phyloP scores from a whole-genome alignment of 2,797 vertebrate genomes.

The Takifugu ocellatus region DNA sequence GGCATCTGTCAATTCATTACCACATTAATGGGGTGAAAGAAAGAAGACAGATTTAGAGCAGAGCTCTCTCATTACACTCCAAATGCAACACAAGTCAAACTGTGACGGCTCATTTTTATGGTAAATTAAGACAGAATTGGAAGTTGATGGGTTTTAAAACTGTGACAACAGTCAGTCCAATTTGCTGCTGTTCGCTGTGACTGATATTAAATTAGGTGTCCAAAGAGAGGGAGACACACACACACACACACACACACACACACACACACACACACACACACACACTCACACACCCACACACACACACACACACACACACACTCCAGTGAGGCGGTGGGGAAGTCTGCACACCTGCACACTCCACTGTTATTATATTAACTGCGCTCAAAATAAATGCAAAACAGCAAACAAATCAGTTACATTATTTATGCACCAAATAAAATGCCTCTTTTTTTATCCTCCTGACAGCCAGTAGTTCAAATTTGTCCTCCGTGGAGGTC shows the following conservation, averaged over 20 bases:
- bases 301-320: constrained; percentile 17
- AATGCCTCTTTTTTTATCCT: no score
- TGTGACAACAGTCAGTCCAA: neutral
- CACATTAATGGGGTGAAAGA: neutral
- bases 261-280: neutral
- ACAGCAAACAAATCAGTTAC: no score
- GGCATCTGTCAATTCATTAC: neutral
- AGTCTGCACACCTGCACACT: constrained; percentile 8
- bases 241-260: constrained; percentile 22
- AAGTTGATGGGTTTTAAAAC: constrained; percentile 2
- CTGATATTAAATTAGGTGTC: constrained; percentile 22
- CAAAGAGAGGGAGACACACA: constrained; percentile 4
- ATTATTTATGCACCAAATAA: no score
- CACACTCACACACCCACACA: constrained; percentile 13
- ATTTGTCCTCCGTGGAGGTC: no score
- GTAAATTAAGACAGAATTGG: constrained; percentile 21
- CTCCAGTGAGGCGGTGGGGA: constrained; percentile 31
- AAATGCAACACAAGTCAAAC: constrained; percentile 5
- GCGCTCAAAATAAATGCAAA: no score
- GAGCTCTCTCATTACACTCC: constrained; percentile 3
- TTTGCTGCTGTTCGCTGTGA: constrained; percentile 11
- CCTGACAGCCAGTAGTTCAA: no score
- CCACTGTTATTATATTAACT: no score
- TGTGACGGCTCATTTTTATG: constrained; percentile 9
- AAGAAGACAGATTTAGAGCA: constrained; percentile 2